Evolutionary conservation across 2,797 vertebrate genomes (phyloP).

Genomic region (Phaenicophaeus curvirostris): DNA sequence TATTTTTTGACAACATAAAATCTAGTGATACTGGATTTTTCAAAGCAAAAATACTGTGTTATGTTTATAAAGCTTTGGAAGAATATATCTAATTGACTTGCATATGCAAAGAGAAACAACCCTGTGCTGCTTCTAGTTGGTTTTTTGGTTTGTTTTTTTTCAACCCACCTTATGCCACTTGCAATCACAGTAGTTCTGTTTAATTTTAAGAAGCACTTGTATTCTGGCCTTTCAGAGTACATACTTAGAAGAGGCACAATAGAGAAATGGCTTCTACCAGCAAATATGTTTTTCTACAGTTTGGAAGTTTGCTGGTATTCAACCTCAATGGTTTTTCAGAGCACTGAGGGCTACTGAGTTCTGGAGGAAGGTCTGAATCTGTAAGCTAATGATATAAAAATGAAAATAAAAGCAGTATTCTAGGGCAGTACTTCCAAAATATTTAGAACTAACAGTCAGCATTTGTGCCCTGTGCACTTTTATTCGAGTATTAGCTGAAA

Average conservation of each 20-base stretch:
- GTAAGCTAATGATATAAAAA: neutral
- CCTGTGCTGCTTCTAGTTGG: rapidly evolving
- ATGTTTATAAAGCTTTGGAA: neutral
- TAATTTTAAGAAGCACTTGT: neutral
- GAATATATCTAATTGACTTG: neutral
- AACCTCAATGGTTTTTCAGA: neutral
- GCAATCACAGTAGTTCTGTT: neutral
- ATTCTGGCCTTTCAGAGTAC: neutral
- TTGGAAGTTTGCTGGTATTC: neutral
- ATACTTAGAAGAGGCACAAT: neutral
- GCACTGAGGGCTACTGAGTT: neutral
- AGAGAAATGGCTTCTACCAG: neutral
- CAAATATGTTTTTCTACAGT: neutral
- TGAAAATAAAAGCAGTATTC: neutral
- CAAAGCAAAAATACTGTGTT: neutral
- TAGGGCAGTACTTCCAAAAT: neutral
- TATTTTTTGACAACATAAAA: neutral
- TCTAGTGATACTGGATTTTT: neutral
- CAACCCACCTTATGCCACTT: neutral
- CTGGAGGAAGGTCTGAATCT: neutral
- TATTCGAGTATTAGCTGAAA: neutral
- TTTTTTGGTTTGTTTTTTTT: neutral
- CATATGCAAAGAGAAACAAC: neutral
- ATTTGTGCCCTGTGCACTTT: rapidly evolving
- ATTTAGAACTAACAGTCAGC: neutral